phyloP scores from a whole-genome alignment of 2,888 invertebrate species.

The Villa cingulata region DNA sequence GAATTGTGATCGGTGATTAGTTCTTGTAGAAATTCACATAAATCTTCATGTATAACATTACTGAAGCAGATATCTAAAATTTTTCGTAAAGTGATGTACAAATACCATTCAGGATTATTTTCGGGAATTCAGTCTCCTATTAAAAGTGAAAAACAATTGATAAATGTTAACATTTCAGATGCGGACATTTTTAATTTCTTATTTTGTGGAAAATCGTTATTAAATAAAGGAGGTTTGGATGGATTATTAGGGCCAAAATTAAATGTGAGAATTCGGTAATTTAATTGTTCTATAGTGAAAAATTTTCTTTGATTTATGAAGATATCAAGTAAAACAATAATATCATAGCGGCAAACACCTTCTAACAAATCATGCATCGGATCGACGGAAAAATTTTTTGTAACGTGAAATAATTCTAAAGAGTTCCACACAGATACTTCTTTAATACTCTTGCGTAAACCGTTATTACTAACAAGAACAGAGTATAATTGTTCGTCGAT shows the following conservation, averaged over 20 bases:
- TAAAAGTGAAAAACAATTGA: not conserved
- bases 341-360: slow-evolving; percentile 7
- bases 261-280: not conserved
- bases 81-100: slow-evolving; percentile 1
- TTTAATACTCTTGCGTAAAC: not conserved
- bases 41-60: not conserved
- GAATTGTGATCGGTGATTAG: slow-evolving; percentile 14
- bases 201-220: not conserved
- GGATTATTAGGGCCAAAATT: not conserved
- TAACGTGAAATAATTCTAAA: slow-evolving; percentile 3
- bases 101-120: not conserved
- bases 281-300: slow-evolving; percentile 3
- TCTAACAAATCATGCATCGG: slow-evolving; percentile 9
- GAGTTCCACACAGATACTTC: slow-evolving; percentile 5
- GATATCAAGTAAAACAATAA: not conserved
- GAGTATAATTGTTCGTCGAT: too few species aligned
- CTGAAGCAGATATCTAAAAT: slow-evolving; percentile 1
- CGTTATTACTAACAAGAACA: not conserved
- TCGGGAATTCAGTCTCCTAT: slow-evolving; percentile 3
- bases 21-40: slow-evolving; percentile 3
- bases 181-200: slow-evolving; percentile 1
- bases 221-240: slow-evolving; percentile 1
- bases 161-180: slow-evolving; percentile 1
- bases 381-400: slow-evolving; percentile 5
- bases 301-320: not conserved